Evolutionary conservation across 2,797 vertebrate genomes (phyloP).

Genomic region (Fistularia tabacaria): DNA sequence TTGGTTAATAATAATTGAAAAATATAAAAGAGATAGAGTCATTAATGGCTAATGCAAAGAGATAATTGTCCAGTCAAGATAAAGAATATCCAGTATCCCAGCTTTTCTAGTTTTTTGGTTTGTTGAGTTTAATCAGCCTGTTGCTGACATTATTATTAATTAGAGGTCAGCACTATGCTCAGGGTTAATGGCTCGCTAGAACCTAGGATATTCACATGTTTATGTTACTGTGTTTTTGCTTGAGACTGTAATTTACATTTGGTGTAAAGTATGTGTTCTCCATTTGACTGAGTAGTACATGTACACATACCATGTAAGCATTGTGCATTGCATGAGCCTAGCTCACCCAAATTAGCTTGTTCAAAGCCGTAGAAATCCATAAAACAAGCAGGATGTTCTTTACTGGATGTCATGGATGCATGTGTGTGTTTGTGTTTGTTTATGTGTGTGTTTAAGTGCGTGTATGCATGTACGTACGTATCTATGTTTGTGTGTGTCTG

Average conservation of each 20-base stretch:
- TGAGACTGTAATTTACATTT: neutral
- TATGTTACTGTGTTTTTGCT: conserved; percentile 1
- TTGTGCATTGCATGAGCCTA: conserved; percentile 32
- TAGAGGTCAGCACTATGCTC: conserved; percentile 85
- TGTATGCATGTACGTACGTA: no score
- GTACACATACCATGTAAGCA: conserved; percentile 20
- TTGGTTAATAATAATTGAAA: no score
- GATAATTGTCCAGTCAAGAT: no score
- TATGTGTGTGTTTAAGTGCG: neutral
- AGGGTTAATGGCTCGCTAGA: conserved; percentile 83
- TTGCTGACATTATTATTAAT: conserved; percentile 87
- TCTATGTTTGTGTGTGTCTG: conserved; percentile 2
- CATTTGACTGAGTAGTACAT: conserved; percentile 7
- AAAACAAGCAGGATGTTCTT: conserved; percentile 20
- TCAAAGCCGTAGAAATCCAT: conserved; percentile 43
- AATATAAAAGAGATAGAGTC: no score
- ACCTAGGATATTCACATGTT: conserved; percentile 17
- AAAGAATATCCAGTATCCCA: no score
- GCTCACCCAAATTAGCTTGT: conserved; percentile 27
- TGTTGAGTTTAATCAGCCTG: conserved; percentile 77
- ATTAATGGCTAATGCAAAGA: no score
- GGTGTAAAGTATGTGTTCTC: conserved; percentile 18
- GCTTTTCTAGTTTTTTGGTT: no score
- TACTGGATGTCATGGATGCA: conserved; percentile 1
- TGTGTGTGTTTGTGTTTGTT: conserved; percentile 7